Evolutionary conservation across 1,140 invertebrate species (phyloP), one percentile per base, ranked within the genome.

Genomic region (Drosophila repleta): DNA sequence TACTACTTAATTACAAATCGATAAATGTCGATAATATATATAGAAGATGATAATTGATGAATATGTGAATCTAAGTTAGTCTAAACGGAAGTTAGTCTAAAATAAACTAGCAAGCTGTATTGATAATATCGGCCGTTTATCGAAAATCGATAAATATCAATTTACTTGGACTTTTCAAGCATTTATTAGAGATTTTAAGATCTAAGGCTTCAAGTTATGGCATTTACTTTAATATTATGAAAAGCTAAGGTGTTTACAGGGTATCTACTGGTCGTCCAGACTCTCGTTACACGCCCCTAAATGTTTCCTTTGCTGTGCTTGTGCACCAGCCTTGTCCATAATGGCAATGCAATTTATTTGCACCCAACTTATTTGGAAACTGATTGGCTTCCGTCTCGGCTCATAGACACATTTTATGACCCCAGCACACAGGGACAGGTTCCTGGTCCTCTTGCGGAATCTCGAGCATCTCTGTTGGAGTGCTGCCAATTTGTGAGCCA

Each of bases 301-400:
- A 24, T 2, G 32, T 13, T 17, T 48, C 15, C 18, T 13, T 17
- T n/a, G n/a, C 1, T 8, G 17, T 46, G 18, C 15, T 15, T 55
- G n/a, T 20, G 29, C 10, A 20, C 15, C 26, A 29, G 51, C 39
- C 45, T 55, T 68, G 75, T 56, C 60, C 72, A 76, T 88, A 79
- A 83, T 83, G 83, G 57, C 37, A 49, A 39, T 73, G 75, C 75
- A 82, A 87, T 88, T 88, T 87, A 88, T 88, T 87, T 82, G 79
- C 75, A 68, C 20, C 74, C 72, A 88, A 88, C 76, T 88, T 87
- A 72, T 72, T 84, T 76, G 73, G 62, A 62, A 71, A 18, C 69
- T 67, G 69, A 72, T 72, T 72, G 69, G 69, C 69, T 58, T 71
- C 53, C 68, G 62, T 57, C 55, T 60, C 39, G 63, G 20, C 48